Percentiles rank a stretch among this genome's conserved stretches.
Conservation (phyloP, 2,113 vertebrate genomes). For the human region DNA sequence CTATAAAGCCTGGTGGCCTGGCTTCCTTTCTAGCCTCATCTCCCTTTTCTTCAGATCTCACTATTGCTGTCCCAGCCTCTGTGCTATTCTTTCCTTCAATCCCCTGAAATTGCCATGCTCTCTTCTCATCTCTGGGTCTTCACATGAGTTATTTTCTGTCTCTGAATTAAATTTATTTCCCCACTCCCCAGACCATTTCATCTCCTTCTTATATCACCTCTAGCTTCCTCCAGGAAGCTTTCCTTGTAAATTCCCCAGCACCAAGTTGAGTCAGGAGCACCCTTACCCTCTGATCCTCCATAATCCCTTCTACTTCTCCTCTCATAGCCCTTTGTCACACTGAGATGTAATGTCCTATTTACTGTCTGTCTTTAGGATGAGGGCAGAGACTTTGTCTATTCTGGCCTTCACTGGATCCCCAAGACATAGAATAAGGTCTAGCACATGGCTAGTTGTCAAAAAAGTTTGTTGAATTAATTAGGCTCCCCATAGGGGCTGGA, state of each 20-base stretch:
- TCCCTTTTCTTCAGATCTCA: not conserved
- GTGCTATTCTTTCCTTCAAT: not conserved
- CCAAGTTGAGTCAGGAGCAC: not conserved
- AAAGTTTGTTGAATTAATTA: conserved; percentile 35
- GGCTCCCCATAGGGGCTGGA: not conserved
- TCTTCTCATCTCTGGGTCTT: not conserved
- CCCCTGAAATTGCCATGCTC: not conserved
- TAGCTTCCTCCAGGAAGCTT: not conserved
- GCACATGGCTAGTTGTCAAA: not conserved
- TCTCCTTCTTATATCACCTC: not conserved
- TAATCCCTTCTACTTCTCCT: not conserved
- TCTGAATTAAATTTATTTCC: not conserved
- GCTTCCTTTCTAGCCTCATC: not conserved
- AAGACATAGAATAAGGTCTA: conserved; percentile 1
- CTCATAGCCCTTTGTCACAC: not conserved
- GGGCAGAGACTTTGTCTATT: not conserved
- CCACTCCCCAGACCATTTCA: not conserved
- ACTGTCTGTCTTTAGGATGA: not conserved
- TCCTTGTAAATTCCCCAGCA: not conserved
- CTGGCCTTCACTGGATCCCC: not conserved
- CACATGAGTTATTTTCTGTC: not conserved
- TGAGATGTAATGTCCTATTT: not conserved
- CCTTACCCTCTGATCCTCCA: not conserved
- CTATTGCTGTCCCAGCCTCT: not conserved
- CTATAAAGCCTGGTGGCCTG: not conserved